Evolutionary conservation across 2,797 vertebrate species (phyloP).

Genomic region (Microctenopoma lineatum): DNA sequence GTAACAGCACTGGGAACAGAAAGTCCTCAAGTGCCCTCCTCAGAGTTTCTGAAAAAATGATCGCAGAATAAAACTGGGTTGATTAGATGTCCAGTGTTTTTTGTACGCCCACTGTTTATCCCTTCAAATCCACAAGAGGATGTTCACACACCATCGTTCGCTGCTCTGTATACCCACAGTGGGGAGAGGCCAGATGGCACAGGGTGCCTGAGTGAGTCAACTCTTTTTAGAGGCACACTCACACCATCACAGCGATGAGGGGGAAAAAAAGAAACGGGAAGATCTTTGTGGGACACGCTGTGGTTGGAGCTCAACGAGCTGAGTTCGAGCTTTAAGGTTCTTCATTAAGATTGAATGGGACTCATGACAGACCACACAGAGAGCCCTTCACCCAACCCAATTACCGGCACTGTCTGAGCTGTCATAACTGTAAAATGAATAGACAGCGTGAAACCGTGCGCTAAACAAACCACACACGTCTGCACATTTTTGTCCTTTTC

Average conservation of each 20-base stretch:
- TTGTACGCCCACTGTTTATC: slow-evolving; percentile 30
- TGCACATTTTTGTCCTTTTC: slow-evolving; percentile 6
- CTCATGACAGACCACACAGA: slow-evolving; percentile 20
- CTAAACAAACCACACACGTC: slow-evolving; percentile 34
- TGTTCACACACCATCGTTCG: slow-evolving; percentile 62
- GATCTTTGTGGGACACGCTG: slow-evolving; percentile 26
- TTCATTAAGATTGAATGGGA: slow-evolving; percentile 25
- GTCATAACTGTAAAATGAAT: slow-evolving; percentile 58
- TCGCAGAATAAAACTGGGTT: slow-evolving; percentile 27
- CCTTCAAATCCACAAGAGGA: slow-evolving; percentile 50
- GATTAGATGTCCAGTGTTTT: slow-evolving; percentile 44
- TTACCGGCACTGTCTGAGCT: slow-evolving; percentile 61
- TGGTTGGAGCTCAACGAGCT: slow-evolving; percentile 35
- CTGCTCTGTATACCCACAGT: slow-evolving; percentile 43
- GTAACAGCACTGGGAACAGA: slow-evolving; percentile 46
- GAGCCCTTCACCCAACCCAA: slow-evolving; percentile 43
- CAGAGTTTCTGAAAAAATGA: slow-evolving; percentile 45
- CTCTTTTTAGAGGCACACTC: slow-evolving; percentile 25
- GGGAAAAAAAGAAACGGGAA: slow-evolving; percentile 26
- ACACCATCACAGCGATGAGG: slow-evolving; percentile 25
- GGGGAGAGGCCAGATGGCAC: slow-evolving; percentile 59
- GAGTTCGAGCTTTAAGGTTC: slow-evolving; percentile 32
- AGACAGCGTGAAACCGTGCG: slow-evolving; percentile 44
- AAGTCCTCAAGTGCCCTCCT: slow-evolving; percentile 52
- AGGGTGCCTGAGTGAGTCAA: slow-evolving; percentile 44